Evolutionary conservation across 1,140 invertebrate genomes (phyloP).

Genomic region (Bombus haemorrhoidalis): DNA sequence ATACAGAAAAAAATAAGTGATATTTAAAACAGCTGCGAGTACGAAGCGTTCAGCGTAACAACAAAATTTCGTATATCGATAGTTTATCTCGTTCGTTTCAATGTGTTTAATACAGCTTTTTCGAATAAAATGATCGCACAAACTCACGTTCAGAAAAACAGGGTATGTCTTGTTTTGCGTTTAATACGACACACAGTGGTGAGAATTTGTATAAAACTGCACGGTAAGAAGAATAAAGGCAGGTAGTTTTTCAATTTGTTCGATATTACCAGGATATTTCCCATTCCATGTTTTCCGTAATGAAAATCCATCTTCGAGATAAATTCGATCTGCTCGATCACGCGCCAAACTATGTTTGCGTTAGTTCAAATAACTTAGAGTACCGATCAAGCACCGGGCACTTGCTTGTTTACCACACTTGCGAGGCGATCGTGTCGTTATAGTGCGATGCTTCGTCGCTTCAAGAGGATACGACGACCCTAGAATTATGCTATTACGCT

Average conservation of each 20-base stretch:
- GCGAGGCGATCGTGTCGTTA: slow-evolving; percentile 30
- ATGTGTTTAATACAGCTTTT: no score
- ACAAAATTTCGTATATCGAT: not conserved
- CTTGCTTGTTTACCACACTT: slow-evolving; percentile 38
- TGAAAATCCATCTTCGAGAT: not conserved
- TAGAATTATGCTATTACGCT: slow-evolving; percentile 40
- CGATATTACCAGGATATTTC: not conserved
- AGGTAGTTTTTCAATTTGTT: not conserved
- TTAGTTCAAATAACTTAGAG: slow-evolving; percentile 7
- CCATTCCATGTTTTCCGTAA: not conserved
- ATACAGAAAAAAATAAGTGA: no score
- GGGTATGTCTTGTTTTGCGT: no score
- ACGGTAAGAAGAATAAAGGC: no score
- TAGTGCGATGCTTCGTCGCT: not conserved
- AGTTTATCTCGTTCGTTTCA: no score
- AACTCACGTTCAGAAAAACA: no score
- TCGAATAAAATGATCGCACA: no score
- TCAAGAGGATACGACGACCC: slow-evolving; percentile 13
- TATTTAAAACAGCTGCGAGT: not conserved
- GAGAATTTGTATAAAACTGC: no score
- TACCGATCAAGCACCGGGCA: not conserved
- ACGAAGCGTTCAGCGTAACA: not conserved
- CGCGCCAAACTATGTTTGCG: not conserved
- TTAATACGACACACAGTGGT: no score
- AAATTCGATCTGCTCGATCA: slow-evolving; percentile 4